These are phyloP conservation scores for Pteria penguin DNA, from an alignment of 2,888 invertebrate genomes.

Conservation along the genomic window DNA sequence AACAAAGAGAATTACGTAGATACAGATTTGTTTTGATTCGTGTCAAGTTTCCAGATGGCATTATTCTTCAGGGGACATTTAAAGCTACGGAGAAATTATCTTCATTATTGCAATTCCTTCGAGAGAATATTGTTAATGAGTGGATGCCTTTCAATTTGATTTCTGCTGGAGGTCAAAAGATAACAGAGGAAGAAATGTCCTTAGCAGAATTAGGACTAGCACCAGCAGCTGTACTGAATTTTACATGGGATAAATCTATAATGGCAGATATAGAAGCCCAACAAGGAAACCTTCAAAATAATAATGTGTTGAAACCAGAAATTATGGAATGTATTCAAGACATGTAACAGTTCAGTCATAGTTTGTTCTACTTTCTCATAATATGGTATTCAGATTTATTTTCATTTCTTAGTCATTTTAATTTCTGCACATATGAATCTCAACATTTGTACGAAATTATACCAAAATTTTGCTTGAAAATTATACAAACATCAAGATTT, in stretches of 20 bases:
- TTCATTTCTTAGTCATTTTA: too few species aligned
- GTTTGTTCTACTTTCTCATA: background rate
- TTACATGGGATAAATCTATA: conserved; percentile 84
- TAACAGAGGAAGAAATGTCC: conserved; percentile 86
- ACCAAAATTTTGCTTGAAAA: too few species aligned
- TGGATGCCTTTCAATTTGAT: conserved; percentile 86
- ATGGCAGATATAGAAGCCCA: conserved; percentile 70
- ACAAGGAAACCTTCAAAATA: conserved; percentile 57
- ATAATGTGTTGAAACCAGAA: conserved; percentile 87
- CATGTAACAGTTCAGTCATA: conserved; percentile 21
- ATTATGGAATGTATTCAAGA: conserved; percentile 83
- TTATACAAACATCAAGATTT: too few species aligned
- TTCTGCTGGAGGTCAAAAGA: conserved; percentile 85
- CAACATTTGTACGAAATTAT: too few species aligned
- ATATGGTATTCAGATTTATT: too few species aligned
- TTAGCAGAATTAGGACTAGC: conserved; percentile 89
- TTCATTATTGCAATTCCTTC: conserved; percentile 89
- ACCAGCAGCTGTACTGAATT: conserved; percentile 90
- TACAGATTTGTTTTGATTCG: conserved; percentile 88
- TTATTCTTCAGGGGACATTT: conserved; percentile 89
- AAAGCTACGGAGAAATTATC: conserved; percentile 89
- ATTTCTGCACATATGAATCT: too few species aligned
- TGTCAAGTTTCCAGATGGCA: conserved; percentile 88
- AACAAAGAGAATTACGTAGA: conserved; percentile 87
- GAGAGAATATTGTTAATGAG: conserved; percentile 87